Evolutionary conservation across 2,113 vertebrate genomes (phyloP), one percentile per base, ranked within the genome.

Genomic region (Progne subis): DNA sequence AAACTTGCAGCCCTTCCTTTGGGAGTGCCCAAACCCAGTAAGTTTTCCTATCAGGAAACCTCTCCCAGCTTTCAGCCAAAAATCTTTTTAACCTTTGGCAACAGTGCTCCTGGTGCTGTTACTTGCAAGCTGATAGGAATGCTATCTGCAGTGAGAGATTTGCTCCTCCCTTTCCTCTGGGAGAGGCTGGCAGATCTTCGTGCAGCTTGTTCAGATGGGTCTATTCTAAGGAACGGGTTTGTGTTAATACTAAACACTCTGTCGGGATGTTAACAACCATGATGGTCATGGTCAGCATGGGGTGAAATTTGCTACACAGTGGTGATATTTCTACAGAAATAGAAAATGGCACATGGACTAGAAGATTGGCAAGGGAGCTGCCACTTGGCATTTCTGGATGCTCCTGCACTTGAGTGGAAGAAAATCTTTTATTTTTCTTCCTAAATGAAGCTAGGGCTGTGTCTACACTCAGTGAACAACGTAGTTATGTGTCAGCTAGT

Each of bases 1-100:
- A 78, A 89, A 74, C 65, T 88, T 92, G 69, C 82, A 93, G 68
- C 53, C 64, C 82, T 96, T 97, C 95, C 95, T 94, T 71, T 96
- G 86, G 82, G 90, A 94, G 64, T 63, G 68, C 64, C 80, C 77
- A 88, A 74, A 47, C 57, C 9, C 34, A 81, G 41, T 93, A 93
- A 60, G 60, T 83, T 93, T 96, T 96, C 93, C 92, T 28, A 71
- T 90, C 96, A 96, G 96, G 95, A 97, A 97, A 93, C 95, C 87
- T 93, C 94, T 86, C 93, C 96, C 90, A 85, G 4, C 34, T 94
- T 91, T 32, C 82, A 94, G 67, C 52, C 85, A 78, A 63, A 80
- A 52, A 46, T 49, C 44, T 83, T 95, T 92, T 89, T 90, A 83
- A 77, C 37, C 37, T 95, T 94, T 90, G 79, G 37, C 77, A 92